phyloP scores from a whole-genome alignment of 2,797 vertebrate species.

The Fistularia commersonii region DNA sequence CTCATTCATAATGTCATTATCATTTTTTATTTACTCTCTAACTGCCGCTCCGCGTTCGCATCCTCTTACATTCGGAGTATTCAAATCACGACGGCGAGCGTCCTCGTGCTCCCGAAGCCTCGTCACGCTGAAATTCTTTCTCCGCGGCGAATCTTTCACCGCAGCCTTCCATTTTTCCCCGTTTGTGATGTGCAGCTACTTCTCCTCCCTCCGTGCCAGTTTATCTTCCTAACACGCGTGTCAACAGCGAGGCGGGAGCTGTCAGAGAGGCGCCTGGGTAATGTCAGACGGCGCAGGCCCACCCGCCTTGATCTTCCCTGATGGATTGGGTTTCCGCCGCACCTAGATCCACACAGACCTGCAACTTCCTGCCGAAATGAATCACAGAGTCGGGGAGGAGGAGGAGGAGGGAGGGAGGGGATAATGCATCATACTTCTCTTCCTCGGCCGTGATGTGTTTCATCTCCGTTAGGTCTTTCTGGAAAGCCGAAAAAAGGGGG shows the following conservation, averaged over 20 bases:
- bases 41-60: too few relatives aligned
- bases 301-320: slow-evolving; percentile 61
- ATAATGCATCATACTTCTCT: slow-evolving; percentile 47
- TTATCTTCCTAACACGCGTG: slow-evolving; percentile 28
- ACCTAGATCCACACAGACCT: slow-evolving; percentile 58
- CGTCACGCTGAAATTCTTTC: not conserved
- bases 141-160: slow-evolving; percentile 12
- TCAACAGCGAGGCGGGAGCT: slow-evolving; percentile 39
- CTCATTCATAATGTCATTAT: too few relatives aligned
- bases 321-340: slow-evolving; percentile 68
- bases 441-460: slow-evolving; percentile 46
- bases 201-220: slow-evolving; percentile 18
- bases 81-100: too few relatives aligned
- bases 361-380: slow-evolving; percentile 60
- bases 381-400: slow-evolving; percentile 41
- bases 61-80: not conserved
- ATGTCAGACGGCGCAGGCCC: slow-evolving; percentile 60
- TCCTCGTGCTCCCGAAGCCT: too few relatives aligned
- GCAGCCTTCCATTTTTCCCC: not conserved
- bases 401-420: slow-evolving; percentile 25
- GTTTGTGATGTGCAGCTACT: slow-evolving; percentile 15
- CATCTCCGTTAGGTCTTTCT: slow-evolving; percentile 32
- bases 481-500: slow-evolving; percentile 9
- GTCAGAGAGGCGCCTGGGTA: slow-evolving; percentile 62
- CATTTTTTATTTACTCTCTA: too few relatives aligned